A percentile compares a stretch with the other conserved stretches of the same genome.
Evolutionary conservation across 2,113 vertebrate genomes (phyloP).

Genomic region (Xerus inauris): DNA sequence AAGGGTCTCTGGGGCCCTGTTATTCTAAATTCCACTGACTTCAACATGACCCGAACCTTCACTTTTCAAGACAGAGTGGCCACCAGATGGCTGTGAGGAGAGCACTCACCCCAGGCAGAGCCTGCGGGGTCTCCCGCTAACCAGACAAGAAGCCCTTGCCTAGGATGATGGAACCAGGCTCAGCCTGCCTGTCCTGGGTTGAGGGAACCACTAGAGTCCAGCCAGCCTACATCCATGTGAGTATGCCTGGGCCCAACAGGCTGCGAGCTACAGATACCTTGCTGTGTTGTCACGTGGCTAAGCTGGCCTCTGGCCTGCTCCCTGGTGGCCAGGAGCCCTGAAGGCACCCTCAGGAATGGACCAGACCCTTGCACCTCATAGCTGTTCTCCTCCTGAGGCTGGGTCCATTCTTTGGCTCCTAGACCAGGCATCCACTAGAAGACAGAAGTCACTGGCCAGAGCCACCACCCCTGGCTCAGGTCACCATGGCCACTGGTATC

Average conservation of each 20-base stretch:
- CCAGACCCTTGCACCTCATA: background rate
- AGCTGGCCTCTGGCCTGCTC: background rate
- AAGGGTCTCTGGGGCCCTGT: background rate
- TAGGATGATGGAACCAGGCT: background rate
- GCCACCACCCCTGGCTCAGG: background rate
- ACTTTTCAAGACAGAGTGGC: background rate
- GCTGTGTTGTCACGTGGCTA: accelerated
- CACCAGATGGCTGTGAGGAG: background rate
- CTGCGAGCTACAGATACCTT: too few species aligned
- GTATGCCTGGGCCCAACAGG: too few species aligned
- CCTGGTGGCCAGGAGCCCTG: background rate
- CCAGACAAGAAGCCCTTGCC: background rate
- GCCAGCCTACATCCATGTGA: background rate
- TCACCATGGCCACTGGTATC: background rate
- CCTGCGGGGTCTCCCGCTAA: background rate
- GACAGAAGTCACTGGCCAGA: background rate
- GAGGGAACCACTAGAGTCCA: background rate
- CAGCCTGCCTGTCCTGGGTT: background rate
- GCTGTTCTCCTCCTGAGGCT: background rate
- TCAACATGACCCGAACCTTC: too few species aligned
- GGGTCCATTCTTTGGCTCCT: background rate
- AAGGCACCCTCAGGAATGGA: background rate
- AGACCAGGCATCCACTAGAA: background rate
- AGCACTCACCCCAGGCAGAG: background rate
- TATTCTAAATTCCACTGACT: background rate